Evolutionary conservation across 1,140 invertebrate genomes (phyloP).

Genomic region (Penaeus japonicus): DNA sequence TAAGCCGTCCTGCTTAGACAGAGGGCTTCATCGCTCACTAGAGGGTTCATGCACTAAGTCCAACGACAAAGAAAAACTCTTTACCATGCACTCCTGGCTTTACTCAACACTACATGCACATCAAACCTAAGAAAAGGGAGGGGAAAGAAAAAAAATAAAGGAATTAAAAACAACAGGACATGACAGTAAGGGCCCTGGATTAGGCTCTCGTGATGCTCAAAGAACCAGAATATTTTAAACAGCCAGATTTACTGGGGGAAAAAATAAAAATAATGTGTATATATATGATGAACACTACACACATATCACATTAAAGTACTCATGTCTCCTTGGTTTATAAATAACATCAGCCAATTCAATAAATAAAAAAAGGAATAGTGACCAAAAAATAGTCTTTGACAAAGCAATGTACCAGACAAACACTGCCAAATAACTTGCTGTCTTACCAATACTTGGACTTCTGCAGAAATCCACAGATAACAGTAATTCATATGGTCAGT

Average conservation of each 20-base stretch:
- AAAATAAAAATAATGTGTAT: background rate
- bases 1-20: too few relatives aligned
- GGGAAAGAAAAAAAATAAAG: conserved; percentile 21
- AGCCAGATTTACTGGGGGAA: background rate
- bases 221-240: background rate
- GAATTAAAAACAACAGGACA: background rate
- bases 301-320: too few relatives aligned
- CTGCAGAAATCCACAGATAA: too few relatives aligned
- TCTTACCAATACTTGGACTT: too few relatives aligned
- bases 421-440: too few relatives aligned
- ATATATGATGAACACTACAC: background rate
- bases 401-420: too few relatives aligned
- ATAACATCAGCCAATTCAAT: too few relatives aligned
- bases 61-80: too few relatives aligned
- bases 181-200: background rate
- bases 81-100: conserved; percentile 35
- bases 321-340: too few relatives aligned
- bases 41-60: conserved; percentile 34
- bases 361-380: too few relatives aligned
- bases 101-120: conserved; percentile 38
- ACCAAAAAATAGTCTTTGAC: too few relatives aligned
- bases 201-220: conserved; percentile 41
- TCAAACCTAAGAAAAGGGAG: conserved; percentile 35
- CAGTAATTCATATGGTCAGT: too few relatives aligned
- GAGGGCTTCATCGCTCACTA: background rate